Percentiles rank a stretch among this genome's conserved stretches.
These are phyloP conservation scores for Scaptomyza pallida DNA, from an alignment of 1,140 invertebrate genomes.

Conservation along the genomic window DNA sequence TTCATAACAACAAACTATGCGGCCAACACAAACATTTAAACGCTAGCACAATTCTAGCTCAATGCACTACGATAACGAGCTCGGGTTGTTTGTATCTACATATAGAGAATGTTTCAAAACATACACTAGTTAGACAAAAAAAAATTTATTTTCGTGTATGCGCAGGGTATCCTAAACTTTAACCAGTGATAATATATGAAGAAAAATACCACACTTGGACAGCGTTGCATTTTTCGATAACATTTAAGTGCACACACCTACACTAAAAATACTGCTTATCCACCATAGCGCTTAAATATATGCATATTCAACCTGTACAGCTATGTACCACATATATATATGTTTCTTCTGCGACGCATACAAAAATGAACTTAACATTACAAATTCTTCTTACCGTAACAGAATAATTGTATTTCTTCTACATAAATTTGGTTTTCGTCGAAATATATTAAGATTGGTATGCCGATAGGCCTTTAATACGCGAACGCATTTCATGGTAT, in stretches of 20 bases:
- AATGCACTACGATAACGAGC: conserved; percentile 42
- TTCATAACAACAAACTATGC: conserved; percentile 75
- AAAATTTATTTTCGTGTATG: conserved; percentile 65
- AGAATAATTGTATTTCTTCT: neutral
- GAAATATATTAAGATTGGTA: neutral
- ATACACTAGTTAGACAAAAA: conserved; percentile 60
- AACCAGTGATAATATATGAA: conserved; percentile 60
- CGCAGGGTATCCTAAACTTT: conserved; percentile 62
- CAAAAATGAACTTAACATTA: too few species aligned
- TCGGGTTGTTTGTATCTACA: conserved; percentile 47
- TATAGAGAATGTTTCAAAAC: conserved; percentile 70
- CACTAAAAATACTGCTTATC: conserved; percentile 35
- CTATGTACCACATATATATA: neutral
- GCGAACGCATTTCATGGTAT: conserved; percentile 4
- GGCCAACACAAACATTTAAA: conserved; percentile 40
- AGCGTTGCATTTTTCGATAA: conserved; percentile 61
- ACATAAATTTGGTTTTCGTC: too few species aligned
- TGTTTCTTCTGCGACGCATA: too few species aligned
- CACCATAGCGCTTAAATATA: neutral
- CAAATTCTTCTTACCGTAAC: too few species aligned
- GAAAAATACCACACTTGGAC: conserved; percentile 55
- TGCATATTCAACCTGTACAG: conserved; percentile 8
- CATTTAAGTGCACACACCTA: conserved; percentile 54
- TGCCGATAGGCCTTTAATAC: neutral
- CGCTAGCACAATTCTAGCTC: conserved; percentile 41